Evolutionary conservation across 2,113 vertebrate species (phyloP).

Genomic region (Progne subis): DNA sequence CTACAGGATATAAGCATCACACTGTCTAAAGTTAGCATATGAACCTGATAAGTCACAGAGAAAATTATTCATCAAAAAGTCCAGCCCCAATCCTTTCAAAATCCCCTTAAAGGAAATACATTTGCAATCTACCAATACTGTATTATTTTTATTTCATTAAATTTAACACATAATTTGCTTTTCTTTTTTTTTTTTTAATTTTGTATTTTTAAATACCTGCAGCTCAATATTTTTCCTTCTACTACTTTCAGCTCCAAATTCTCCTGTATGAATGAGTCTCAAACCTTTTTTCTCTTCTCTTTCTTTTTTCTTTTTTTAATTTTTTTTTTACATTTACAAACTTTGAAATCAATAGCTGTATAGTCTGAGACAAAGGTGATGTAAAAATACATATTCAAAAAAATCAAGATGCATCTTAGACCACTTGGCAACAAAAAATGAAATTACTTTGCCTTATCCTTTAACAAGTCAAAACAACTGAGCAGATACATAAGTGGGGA

Average conservation of each 20-base stretch:
- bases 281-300: not conserved
- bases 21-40: not conserved
- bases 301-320: not conserved
- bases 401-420: not conserved
- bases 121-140: not conserved
- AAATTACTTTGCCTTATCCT: not conserved
- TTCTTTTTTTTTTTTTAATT: not conserved
- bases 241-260: not conserved
- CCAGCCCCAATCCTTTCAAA: not conserved
- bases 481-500: not conserved
- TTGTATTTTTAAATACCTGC: not conserved
- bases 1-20: not conserved
- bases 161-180: not conserved
- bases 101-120: not conserved
- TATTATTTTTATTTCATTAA: not conserved
- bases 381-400: not conserved
- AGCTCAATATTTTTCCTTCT: not conserved
- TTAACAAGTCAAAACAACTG: not conserved
- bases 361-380: not conserved
- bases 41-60: not conserved
- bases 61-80: not conserved
- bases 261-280: not conserved
- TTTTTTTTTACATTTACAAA: not conserved
- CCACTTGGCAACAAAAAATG: not conserved
- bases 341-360: not conserved